Percentiles rank a stretch among this genome's conserved stretches.
These are phyloP conservation scores for Atherinosoma microstoma DNA, from an alignment of 2,797 vertebrate genomes.

Conservation along the genomic window DNA sequence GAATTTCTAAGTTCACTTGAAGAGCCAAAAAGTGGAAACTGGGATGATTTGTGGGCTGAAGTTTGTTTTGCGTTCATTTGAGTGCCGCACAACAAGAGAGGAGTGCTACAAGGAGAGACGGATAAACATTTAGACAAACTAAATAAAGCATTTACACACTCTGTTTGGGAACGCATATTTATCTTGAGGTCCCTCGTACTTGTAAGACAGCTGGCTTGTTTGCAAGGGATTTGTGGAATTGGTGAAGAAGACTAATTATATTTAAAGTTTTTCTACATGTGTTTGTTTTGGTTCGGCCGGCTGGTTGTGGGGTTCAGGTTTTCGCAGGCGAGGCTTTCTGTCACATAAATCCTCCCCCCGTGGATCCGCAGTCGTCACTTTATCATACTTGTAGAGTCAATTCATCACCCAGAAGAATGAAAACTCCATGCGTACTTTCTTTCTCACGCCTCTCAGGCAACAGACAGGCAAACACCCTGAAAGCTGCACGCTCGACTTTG, in stretches of 20 bases:
- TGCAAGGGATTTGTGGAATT: slow-evolving; percentile 66
- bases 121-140: slow-evolving; percentile 86
- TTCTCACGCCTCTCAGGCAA: slow-evolving; percentile 59
- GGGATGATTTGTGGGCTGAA: slow-evolving; percentile 53
- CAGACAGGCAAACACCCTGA: slow-evolving; percentile 42
- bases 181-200: slow-evolving; percentile 66
- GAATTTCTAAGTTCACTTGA: slow-evolving; percentile 53
- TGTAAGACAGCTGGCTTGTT: slow-evolving; percentile 70
- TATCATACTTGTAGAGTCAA: slow-evolving; percentile 45
- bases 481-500: not conserved
- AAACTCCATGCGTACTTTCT: slow-evolving; percentile 40
- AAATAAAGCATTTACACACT: slow-evolving; percentile 76
- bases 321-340: slow-evolving; percentile 20
- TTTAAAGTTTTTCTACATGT: slow-evolving; percentile 67
- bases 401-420: slow-evolving; percentile 67
- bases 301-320: slow-evolving; percentile 38
- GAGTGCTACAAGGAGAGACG: slow-evolving; percentile 72
- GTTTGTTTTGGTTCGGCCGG: slow-evolving; percentile 74
- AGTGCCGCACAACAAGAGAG: slow-evolving; percentile 71
- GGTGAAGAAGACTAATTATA: slow-evolving; percentile 71
- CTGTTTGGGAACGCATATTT: slow-evolving; percentile 69
- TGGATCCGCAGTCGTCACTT: slow-evolving; percentile 27
- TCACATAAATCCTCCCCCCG: slow-evolving; percentile 27
- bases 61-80: slow-evolving; percentile 75
- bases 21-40: slow-evolving; percentile 66